Evolutionary conservation across 2,113 vertebrate species (phyloP).

Genomic region (Lophochroa leadbeateri): DNA sequence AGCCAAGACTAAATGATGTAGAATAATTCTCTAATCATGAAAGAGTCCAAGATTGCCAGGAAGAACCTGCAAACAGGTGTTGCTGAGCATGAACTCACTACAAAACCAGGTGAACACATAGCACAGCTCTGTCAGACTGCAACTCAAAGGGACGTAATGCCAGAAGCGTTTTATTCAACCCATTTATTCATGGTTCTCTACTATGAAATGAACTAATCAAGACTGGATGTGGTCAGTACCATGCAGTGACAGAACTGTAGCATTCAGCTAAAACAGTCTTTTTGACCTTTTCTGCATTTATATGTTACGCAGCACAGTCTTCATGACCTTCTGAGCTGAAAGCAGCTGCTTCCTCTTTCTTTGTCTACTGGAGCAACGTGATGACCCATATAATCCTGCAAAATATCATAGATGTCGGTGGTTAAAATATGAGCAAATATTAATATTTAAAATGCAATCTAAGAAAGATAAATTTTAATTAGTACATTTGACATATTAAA

Average conservation of each 20-base stretch:
- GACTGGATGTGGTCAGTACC: neutral
- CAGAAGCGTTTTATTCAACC: neutral
- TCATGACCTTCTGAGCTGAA: neutral
- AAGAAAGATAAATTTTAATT: constrained; percentile 33
- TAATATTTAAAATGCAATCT: constrained; percentile 8
- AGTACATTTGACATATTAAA: constrained; percentile 39
- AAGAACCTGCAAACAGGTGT: neutral
- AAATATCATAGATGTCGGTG: neutral
- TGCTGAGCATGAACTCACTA: neutral
- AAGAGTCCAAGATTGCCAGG: neutral
- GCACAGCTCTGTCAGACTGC: neutral
- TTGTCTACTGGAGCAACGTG: neutral
- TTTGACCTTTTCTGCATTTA: neutral
- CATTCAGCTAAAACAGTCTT: neutral
- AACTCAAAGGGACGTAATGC: neutral
- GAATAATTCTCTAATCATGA: neutral
- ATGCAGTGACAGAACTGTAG: neutral
- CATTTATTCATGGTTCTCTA: neutral
- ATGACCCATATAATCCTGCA: neutral
- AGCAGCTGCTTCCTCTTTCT: neutral
- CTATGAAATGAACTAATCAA: neutral
- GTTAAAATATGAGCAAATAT: neutral
- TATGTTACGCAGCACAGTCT: neutral
- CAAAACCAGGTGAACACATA: neutral
- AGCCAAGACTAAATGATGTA: neutral